Evolutionary conservation across 2,888 invertebrate genomes (phyloP), one percentile per base, ranked within the genome.

Genomic region (Eupelmus urozonus): DNA sequence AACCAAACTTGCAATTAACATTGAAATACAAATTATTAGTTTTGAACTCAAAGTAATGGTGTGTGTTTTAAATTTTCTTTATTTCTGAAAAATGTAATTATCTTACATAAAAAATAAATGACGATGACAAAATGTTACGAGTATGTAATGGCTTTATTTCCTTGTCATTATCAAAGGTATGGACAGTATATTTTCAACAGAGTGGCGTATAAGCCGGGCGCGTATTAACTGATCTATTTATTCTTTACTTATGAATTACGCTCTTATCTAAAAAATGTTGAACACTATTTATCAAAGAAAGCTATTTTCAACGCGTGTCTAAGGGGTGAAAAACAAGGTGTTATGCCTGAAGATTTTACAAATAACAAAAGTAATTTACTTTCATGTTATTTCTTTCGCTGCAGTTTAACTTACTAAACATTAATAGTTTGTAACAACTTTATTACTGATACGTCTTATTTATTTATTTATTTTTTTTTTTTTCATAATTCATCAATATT

Each of bases 171-270:
- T 75, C 79, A 75, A 79, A 79, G 75, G 70, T 79, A 60, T 71
- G 71, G 79, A 79, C 75, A 79, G 71, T 79, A 45, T 79, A 79
- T 75, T 75, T 66, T 79, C 60, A 79, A 75, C 71, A 71, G 49
- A 65, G 40, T 79, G 66, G 75, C 79, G 60, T 70, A 70, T 63
- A 51, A 70, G 75, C 60, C 60, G 51, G 59, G 69, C 75, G 70
- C 74, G 65, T 74, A 53, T 78, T 18, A 77, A 74, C 60, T 49
- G n/a, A 74, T 78, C 66, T 79, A 66, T 60, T 66, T 70, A 67
- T 53, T 74, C 49, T 66, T 18, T 75, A 27, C 59, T 71, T 79
- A 75, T 60, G 25, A 42, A 55, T 74, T 45, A 78, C 74, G 63
- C 57, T 34, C 51, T 78, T 78, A 70, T 34, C 74, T 78, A 74